phyloP scores from a whole-genome alignment of 2,797 vertebrate genomes.

The Echeneis naucrates region DNA sequence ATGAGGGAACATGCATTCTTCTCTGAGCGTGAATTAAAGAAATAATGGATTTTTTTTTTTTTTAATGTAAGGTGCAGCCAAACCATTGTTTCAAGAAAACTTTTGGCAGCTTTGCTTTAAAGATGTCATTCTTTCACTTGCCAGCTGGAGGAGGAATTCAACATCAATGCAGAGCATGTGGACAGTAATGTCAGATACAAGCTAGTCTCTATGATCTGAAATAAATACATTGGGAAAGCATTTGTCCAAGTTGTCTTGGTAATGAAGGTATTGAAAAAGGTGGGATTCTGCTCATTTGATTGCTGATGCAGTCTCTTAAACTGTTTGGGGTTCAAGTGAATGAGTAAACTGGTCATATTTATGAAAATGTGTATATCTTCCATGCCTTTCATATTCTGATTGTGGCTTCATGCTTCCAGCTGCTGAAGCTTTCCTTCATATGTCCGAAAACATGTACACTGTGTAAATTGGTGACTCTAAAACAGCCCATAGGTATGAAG shows the following conservation, averaged over 20 bases:
- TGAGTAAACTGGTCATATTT: too few relatives aligned
- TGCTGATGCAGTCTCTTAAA: not conserved
- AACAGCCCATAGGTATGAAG: too few relatives aligned
- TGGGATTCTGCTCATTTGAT: not conserved
- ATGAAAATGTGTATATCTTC: too few relatives aligned
- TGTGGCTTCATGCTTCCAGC: too few relatives aligned
- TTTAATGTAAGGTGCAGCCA: constrained; percentile 12
- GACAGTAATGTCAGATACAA: constrained; percentile 11
- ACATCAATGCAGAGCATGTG: constrained; percentile 22
- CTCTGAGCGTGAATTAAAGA: not conserved
- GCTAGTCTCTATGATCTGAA: not conserved
- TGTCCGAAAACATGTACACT: too few relatives aligned
- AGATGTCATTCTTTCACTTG: constrained; percentile 65
- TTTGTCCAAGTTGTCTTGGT: not conserved
- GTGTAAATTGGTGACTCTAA: too few relatives aligned
- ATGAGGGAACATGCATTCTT: not conserved
- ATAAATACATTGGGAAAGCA: not conserved
- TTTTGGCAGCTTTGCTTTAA: constrained; percentile 48
- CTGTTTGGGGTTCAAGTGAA: not conserved
- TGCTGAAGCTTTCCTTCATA: too few relatives aligned
- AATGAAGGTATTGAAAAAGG: not conserved
- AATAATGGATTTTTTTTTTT: too few relatives aligned
- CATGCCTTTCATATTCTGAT: too few relatives aligned
- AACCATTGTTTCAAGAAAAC: too few relatives aligned
- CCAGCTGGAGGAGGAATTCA: constrained; percentile 73